phyloP scores from a whole-genome alignment of 2,113 vertebrate species.

The Geococcyx californianus region DNA sequence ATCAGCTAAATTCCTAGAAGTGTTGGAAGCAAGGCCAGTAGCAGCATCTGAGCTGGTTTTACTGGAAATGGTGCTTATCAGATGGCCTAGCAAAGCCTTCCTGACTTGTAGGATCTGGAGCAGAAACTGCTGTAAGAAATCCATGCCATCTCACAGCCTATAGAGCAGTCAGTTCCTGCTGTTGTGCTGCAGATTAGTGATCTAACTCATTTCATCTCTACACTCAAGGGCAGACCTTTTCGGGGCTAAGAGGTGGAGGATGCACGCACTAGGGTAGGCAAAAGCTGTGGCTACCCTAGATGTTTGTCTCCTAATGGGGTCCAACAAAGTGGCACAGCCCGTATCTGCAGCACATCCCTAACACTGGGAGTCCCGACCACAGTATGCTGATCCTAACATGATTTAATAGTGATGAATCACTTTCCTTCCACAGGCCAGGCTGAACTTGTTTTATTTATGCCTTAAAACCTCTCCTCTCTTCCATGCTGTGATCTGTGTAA shows the following conservation, averaged over 20 bases:
- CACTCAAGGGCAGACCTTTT: neutral
- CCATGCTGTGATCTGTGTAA: neutral
- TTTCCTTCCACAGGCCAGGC: neutral
- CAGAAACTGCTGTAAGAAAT: neutral
- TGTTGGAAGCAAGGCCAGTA: neutral
- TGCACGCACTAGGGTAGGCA: neutral
- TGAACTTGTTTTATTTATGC: neutral
- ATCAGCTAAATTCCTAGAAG: neutral
- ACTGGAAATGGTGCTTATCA: neutral
- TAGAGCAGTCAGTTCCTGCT: neutral
- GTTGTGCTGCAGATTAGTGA: neutral
- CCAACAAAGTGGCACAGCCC: neutral
- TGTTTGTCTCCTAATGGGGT: neutral
- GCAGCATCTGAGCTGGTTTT: neutral
- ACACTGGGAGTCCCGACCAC: rapidly evolving
- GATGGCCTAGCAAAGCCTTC: neutral
- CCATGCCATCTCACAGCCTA: neutral
- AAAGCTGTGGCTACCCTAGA: neutral
- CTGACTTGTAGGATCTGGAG: neutral
- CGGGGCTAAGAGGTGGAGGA: neutral
- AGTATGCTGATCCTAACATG: rapidly evolving
- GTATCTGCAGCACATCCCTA: neutral
- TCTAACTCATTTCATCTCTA: rapidly evolving
- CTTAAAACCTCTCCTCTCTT: neutral
- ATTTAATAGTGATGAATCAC: neutral